Percentiles rank a stretch among this genome's conserved stretches.
These are phyloP conservation scores for Apodemia zela DNA, from an alignment of 2,888 invertebrate species.

Conservation along the genomic window DNA sequence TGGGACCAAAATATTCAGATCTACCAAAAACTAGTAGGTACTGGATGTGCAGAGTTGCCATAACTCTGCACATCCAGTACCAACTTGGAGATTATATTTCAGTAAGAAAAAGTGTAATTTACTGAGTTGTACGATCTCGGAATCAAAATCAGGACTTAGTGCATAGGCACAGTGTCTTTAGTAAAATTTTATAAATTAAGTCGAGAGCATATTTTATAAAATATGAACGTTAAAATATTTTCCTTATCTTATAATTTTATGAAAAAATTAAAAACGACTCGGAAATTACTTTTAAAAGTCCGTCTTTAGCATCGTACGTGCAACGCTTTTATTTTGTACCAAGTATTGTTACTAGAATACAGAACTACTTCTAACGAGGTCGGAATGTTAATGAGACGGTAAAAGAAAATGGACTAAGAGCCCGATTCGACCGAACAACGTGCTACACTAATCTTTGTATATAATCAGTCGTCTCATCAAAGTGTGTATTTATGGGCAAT, in stretches of 20 bases:
- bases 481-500: background rate
- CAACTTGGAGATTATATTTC: no score
- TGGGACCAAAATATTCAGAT: no score
- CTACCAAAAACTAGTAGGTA: no score
- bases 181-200: background rate
- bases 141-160: no score
- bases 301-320: constrained; percentile 66
- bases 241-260: constrained; percentile 6
- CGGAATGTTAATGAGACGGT: constrained; percentile 72
- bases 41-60: no score
- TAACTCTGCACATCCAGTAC: no score
- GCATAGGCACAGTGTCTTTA: no score
- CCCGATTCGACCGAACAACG: background rate
- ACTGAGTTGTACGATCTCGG: no score
- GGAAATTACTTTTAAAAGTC: constrained; percentile 45
- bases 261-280: constrained; percentile 12
- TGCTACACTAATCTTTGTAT: background rate
- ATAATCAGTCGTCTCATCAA: background rate
- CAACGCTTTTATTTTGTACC: constrained; percentile 71
- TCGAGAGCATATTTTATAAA: background rate
- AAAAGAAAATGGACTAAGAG: constrained; percentile 37
- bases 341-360: constrained; percentile 70
- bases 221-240: background rate
- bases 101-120: no score
- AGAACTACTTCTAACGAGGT: constrained; percentile 57